These are phyloP conservation scores for Hyposoter didymator DNA, from an alignment of 2,888 invertebrate genomes.

Conservation along the genomic window DNA sequence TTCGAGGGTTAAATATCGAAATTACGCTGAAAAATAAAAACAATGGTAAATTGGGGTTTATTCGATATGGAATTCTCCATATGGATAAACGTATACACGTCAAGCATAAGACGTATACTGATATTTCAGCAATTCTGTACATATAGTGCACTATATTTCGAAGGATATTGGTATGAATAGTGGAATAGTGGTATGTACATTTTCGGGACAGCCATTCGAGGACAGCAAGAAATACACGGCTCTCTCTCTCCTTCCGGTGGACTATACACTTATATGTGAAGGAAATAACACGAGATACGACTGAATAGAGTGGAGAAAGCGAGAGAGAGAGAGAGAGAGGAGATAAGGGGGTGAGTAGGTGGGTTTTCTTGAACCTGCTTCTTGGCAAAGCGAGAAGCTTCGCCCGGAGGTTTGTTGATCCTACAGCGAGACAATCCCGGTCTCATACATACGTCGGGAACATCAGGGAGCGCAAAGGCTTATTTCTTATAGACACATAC, in stretches of 20 bases:
- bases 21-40: not conserved
- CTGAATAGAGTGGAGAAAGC: constrained; percentile 23
- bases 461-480: constrained; percentile 14
- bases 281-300: constrained; percentile 25
- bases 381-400: constrained; percentile 44
- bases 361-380: constrained; percentile 39
- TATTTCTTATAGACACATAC: not conserved
- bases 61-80: constrained; percentile 7
- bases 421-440: constrained; percentile 42
- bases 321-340: constrained; percentile 1
- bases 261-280: constrained; percentile 12
- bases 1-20: not conserved
- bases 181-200: constrained; percentile 18
- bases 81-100: constrained; percentile 11
- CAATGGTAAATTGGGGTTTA: not conserved
- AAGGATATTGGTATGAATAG: constrained; percentile 30
- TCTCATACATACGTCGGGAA: constrained; percentile 19
- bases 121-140: constrained; percentile 3
- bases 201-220: constrained; percentile 40
- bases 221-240: constrained; percentile 16
- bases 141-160: constrained; percentile 6
- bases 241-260: constrained; percentile 37
- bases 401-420: constrained; percentile 49
- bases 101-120: not conserved
- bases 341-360: constrained; percentile 15